Evolutionary conservation across 2,113 vertebrate genomes (phyloP).

Genomic region (Hippopotamus amphibius): DNA sequence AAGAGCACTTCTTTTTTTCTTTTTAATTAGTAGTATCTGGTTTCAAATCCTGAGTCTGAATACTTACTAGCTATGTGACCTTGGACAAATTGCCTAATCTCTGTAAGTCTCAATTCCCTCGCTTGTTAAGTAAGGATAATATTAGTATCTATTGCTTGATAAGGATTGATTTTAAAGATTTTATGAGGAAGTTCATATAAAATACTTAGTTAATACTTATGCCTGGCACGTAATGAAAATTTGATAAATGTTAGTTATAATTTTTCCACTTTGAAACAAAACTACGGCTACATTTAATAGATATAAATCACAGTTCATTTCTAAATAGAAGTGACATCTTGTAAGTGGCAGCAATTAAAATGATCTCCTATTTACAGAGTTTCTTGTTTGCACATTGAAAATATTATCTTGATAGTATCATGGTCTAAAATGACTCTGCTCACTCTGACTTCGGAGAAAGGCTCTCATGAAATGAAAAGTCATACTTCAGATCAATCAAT

Average conservation of each 20-base stretch:
- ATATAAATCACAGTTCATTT: conserved; percentile 44
- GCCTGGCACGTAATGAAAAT: not conserved
- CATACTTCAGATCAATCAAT: not conserved
- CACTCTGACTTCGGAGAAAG: not conserved
- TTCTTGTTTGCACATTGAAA: conserved; percentile 1
- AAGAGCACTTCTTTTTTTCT: not conserved
- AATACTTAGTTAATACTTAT: not conserved
- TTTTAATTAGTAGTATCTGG: not conserved
- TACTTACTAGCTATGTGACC: not conserved
- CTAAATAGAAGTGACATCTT: conserved; percentile 42
- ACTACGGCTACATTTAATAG: conserved; percentile 1
- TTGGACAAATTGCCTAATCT: not conserved
- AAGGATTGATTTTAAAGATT: conserved; percentile 7
- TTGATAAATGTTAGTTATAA: not conserved
- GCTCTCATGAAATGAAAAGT: not conserved
- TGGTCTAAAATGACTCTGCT: not conserved
- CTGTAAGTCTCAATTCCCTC: not conserved
- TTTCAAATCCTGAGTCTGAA: conserved; percentile 11
- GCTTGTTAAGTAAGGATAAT: not conserved
- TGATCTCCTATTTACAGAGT: not conserved
- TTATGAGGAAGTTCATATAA: not conserved
- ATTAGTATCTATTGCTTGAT: not conserved
- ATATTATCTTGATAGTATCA: not conserved
- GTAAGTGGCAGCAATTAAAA: not conserved
- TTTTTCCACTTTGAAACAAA: conserved; percentile 54